Base-by-base conservation (phyloP, 2,888 invertebrate species). In the Melipona beecheii region DNA sequence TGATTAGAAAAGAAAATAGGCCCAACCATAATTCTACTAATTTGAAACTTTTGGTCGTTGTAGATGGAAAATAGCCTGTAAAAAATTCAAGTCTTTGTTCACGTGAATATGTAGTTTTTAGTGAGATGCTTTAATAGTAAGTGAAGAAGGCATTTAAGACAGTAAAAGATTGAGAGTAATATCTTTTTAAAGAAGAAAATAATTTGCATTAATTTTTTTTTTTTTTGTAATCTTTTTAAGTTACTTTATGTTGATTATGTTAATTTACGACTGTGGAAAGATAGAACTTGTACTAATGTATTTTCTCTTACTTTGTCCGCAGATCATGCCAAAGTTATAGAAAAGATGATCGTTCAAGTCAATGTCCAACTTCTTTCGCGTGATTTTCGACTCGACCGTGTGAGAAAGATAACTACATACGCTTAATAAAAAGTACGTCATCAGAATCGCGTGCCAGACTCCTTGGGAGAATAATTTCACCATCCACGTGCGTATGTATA, bases 261-360 rank as follows among this genome's bases (percentile, higher is more conserved):
- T n/a, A 5, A 1, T 60, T 60, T 27, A 17, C 19, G 24, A 60
- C 27, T 1, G 19, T 0, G 9, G 9, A 27, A 27, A 27, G 27
- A 24, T 17, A 17, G 2, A 62, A 21, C 11, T 4, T 50, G 1
- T 1, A 21, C 13, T 11, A 75, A 50, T 24, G 17, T 19, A 17
- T 50, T 19, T 64, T 27, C 56, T 27, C 54, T 76, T 75, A 88
- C 91, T 82, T 81, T 91, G 91, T 31, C 76, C 81, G 31, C 90
- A 90, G 43, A 91, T 69, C 49, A 79, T 78, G n/a, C 84, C 86
- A 31, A 90, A 89, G 17, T 74, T 87, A 84, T 90, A 86, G 66
- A 91, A 90, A 0, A 91, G 68, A 19, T 88, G 86, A 58, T 90
- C 91, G 0, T 24, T 2, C 21, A 81, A 56, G 70, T 21, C 24